These are phyloP conservation scores for Phalloptychus januarius DNA, from an alignment of 2,797 vertebrate genomes.

Conservation along the genomic window DNA sequence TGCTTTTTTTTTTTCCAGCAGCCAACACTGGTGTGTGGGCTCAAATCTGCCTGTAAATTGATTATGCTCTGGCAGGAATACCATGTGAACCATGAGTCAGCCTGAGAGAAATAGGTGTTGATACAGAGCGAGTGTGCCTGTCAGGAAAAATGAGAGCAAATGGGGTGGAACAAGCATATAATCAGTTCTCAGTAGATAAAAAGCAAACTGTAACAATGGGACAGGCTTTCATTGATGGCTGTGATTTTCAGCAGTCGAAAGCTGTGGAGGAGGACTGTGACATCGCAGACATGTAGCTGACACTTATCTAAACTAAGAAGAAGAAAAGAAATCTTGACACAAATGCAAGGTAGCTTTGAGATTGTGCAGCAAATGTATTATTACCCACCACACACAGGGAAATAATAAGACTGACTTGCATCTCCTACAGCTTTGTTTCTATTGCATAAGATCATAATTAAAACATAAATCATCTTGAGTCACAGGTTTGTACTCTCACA, in stretches of 20 bases:
- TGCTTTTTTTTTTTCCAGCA: not conserved
- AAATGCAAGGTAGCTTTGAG: conserved; percentile 9
- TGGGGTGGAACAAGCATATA: conserved; percentile 47
- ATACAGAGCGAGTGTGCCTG: conserved; percentile 47
- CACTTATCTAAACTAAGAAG: conserved; percentile 22
- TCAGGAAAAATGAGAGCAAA: conserved; percentile 44
- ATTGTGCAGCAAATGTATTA: conserved; percentile 19
- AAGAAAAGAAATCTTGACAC: conserved; percentile 20
- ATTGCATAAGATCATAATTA: conserved; percentile 16
- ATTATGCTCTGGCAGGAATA: conserved; percentile 49
- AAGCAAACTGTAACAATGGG: conserved; percentile 54
- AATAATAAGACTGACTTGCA: conserved; percentile 9
- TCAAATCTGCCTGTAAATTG: conserved; percentile 57
- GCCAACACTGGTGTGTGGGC: conserved; percentile 28
- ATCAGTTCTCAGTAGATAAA: conserved; percentile 47
- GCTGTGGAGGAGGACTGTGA: conserved; percentile 53
- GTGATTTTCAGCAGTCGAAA: conserved; percentile 64
- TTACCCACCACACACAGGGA: conserved; percentile 17
- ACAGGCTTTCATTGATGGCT: conserved; percentile 68
- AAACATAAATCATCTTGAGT: conserved; percentile 31
- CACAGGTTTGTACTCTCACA: conserved; percentile 17
- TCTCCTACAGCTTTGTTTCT: conserved; percentile 15
- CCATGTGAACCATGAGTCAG: conserved; percentile 54
- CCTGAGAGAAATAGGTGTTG: conserved; percentile 44
- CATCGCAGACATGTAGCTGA: conserved; percentile 34